Base-by-base conservation (phyloP, 2,888 invertebrate species). In the Apamea crenata region DNA sequence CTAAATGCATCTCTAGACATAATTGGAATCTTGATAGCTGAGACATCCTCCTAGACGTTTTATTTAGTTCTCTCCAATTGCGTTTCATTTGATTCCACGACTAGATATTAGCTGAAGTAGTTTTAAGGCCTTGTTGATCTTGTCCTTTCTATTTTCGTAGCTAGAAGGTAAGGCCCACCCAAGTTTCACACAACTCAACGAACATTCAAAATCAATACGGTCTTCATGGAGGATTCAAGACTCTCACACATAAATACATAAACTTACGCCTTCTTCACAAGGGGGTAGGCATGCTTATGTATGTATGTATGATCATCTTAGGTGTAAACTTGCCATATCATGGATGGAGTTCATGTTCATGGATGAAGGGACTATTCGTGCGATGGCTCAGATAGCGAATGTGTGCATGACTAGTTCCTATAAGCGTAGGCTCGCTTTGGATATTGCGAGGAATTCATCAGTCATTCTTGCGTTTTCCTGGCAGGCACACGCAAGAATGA, bases 331-430 rank as follows among this genome's bases (percentile, higher is more conserved):
- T 56, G 72, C 56, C 40, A 44, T 36, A 80, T 68, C 5, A 59
- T 50, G 29, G 32, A 44, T n/a, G n/a, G n/a, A n/a, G n/a, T n/a
- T n/a, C n/a, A n/a, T n/a, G 50, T 84, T 84, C 80, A 70, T 79
- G 36, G 80, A 56, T 68, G 73, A 69, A 65, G 63, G 47, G 73
- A 56, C 36, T n/a, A 25, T 61, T 68, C 61, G 63, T 72, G 68
- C 10, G 63, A 72, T 72, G 32, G 71, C 56, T 53, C 44, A 66
- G 59, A 69, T 84, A 78, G 56, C 21, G n/a, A 67, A 66, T 66
- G 61, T 32, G 67, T 73, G 81, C 81, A 80, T 80, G 68, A 80
- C 72, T 36, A 44, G 85, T 36, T 53, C 59, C 56, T 56, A 47
- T 68, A 72, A 80, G 36, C 63, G 47, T 80, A 65, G n/a, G n/a